A percentile compares a stretch with the other conserved stretches of the same genome.
These are phyloP conservation scores for Hydriomena furcata DNA, from an alignment of 2,888 invertebrate genomes.

Conservation along the genomic window DNA sequence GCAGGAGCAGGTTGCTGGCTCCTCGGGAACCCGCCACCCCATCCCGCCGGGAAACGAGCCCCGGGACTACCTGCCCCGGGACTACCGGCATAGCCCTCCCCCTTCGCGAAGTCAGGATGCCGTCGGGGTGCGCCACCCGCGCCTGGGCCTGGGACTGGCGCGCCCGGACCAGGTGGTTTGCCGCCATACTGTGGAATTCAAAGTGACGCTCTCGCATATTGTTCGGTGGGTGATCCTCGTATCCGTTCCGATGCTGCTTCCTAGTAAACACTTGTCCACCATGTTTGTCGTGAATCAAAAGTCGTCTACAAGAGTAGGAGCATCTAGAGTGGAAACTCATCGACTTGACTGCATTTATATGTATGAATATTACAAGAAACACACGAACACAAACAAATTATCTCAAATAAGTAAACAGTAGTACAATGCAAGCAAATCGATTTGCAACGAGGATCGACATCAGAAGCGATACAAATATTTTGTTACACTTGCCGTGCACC, in stretches of 20 bases:
- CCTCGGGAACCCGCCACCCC: slow-evolving; percentile 62
- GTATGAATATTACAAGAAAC: no score
- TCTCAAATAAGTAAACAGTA: no score
- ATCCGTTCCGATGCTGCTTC: slow-evolving; percentile 9
- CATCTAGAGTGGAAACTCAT: slow-evolving; percentile 8
- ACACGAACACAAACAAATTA: no score
- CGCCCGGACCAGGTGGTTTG: slow-evolving; percentile 67
- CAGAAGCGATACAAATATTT: slow-evolving; percentile 47
- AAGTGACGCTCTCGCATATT: slow-evolving; percentile 6
- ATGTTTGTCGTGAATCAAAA: neutral
- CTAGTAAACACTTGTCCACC: neutral
- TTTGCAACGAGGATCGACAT: slow-evolving; percentile 24
- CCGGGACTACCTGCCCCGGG: slow-evolving; percentile 31
- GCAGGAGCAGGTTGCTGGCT: slow-evolving; percentile 58
- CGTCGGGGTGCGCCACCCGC: slow-evolving; percentile 68
- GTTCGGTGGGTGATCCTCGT: slow-evolving; percentile 5
- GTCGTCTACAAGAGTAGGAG: neutral
- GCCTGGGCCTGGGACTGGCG: slow-evolving; percentile 69
- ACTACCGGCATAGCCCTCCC: slow-evolving; percentile 39
- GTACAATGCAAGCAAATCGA: slow-evolving; percentile 17
- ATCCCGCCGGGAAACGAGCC: slow-evolving; percentile 50
- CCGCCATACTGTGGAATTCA: slow-evolving; percentile 61
- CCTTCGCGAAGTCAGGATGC: slow-evolving; percentile 60
- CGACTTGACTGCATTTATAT: slow-evolving; percentile 16
- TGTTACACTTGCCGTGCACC: slow-evolving; percentile 71